Evolutionary conservation across 2,797 vertebrate species (phyloP), one percentile per base, ranked within the genome.

Genomic region (Coranthus polyacanthus): DNA sequence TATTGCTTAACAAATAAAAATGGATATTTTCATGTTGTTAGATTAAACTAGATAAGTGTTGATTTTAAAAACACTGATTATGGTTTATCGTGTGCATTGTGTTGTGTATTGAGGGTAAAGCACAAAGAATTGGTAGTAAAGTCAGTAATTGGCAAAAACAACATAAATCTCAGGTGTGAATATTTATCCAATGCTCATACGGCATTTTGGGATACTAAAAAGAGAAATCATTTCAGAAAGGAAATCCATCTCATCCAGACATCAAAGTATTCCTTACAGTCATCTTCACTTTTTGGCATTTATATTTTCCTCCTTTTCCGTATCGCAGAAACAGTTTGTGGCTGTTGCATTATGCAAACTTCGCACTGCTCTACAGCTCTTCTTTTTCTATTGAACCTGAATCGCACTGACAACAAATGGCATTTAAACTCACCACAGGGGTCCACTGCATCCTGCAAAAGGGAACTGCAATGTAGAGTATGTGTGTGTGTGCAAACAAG

Each of bases 371-470:
- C 68, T 68, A 71, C 79, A 43, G 26, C 41, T 61, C 21, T 64
- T 41, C 63, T 45, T 47, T n/a, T 1, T 12, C 47, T 42, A 37
- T 63, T 49, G 55, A 68, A 84, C 64, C 69, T 80, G 72, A 77
- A 75, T 15, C 43, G 16, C 65, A 36, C 41, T 59, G 74, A 88
- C 81, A 82, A 86, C 82, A 88, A 84, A 86, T 80, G 83, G 55
- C 82, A 90, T 88, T 86, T 86, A 63, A 89, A 85, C 73, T 82
- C 85, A 65, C 89, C 65, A 37, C 61, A 16, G 86, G 89, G 84
- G 47, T 72, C 74, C 52, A 37, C 81, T 66, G 73, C 79, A 63
- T 79, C 46, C 63, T 52, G 53, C 74, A 62, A 66, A 71, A 75
- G 62, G 59, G 45, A 78, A 73, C 57, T 13, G 15, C 58, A 77